A percentile compares a stretch with the other conserved stretches of the same genome.
Conservation (phyloP, 1,140 invertebrate species). For the Platyura marginata region DNA sequence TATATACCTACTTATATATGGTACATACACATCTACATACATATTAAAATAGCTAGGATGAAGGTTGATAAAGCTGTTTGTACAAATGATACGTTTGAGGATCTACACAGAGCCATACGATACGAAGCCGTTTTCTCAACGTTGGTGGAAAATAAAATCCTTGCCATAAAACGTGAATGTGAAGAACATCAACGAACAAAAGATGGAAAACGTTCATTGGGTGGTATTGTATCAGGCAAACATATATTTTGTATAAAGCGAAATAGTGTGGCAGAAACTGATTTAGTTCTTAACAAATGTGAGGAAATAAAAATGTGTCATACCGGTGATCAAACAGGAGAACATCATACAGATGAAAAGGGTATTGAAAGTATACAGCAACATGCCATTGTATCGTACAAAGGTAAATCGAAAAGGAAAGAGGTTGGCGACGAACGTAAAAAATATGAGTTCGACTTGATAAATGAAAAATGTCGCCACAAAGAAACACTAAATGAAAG, state of each 20-base stretch:
- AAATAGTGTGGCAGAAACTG: background rate
- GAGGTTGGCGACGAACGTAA: no score
- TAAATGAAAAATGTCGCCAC: no score
- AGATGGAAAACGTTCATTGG: conserved; percentile 17
- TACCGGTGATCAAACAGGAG: no score
- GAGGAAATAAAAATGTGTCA: no score
- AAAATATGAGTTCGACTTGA: no score
- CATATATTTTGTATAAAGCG: conserved; percentile 10
- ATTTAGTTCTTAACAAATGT: background rate
- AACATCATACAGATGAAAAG: background rate
- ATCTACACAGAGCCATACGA: conserved; percentile 17
- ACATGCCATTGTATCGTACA: background rate
- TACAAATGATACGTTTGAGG: conserved; percentile 16
- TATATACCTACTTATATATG: no score
- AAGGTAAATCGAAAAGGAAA: no score
- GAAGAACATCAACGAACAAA: conserved; percentile 20
- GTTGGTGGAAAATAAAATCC: conserved; percentile 22
- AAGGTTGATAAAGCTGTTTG: conserved; percentile 23
- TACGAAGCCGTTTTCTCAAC: conserved; percentile 20
- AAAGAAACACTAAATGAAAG: background rate
- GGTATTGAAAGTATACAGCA: background rate
- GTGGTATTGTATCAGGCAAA: conserved; percentile 14
- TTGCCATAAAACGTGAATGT: conserved; percentile 21
- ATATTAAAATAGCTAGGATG: no score
- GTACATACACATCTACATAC: no score